A percentile compares a stretch with the other conserved stretches of the same genome.
Conservation (phyloP, 2,888 invertebrate species). For the Volucella inflata region DNA sequence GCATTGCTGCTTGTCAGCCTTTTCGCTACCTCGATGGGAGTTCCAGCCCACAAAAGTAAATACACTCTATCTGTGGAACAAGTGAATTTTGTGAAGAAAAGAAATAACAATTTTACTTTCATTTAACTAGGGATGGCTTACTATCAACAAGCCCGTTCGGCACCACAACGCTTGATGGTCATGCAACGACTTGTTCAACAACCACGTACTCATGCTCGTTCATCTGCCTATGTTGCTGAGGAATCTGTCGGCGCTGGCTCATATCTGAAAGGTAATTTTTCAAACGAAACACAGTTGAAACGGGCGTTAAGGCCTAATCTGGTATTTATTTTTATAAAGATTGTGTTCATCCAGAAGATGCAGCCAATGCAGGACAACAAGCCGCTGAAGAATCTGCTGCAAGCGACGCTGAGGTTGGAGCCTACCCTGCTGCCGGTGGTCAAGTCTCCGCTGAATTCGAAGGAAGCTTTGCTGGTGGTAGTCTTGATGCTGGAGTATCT, state of each 20-base stretch:
- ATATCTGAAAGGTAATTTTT: slow-evolving; percentile 81
- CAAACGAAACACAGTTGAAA: background rate
- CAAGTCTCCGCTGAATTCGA: slow-evolving; percentile 64
- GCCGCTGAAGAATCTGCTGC: slow-evolving; percentile 38
- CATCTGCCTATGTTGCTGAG: slow-evolving; percentile 83
- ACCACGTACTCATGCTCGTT: slow-evolving; percentile 80
- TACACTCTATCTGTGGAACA: background rate
- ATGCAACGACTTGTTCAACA: slow-evolving; percentile 81
- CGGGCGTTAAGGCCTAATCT: background rate
- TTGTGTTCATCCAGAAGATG: slow-evolving; percentile 82
- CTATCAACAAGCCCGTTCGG: slow-evolving; percentile 78
- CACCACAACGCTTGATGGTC: slow-evolving; percentile 82
- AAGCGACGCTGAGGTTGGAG: slow-evolving; percentile 30
- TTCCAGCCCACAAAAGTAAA: slow-evolving; percentile 67
- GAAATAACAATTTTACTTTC: slow-evolving; percentile 45
- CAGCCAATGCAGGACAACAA: slow-evolving; percentile 66
- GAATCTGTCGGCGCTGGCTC: slow-evolving; percentile 82
- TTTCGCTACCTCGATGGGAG: slow-evolving; percentile 61
- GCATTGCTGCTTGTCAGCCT: slow-evolving; percentile 67
- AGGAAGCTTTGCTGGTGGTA: slow-evolving; percentile 77
- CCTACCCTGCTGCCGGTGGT: slow-evolving; percentile 60
- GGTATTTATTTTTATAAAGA: slow-evolving; percentile 77
- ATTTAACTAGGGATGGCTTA: slow-evolving; percentile 81
- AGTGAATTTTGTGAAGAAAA: background rate
- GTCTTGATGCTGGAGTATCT: slow-evolving; percentile 80